phyloP scores from a whole-genome alignment of 1,140 invertebrate species.

The Saccostrea echinata region DNA sequence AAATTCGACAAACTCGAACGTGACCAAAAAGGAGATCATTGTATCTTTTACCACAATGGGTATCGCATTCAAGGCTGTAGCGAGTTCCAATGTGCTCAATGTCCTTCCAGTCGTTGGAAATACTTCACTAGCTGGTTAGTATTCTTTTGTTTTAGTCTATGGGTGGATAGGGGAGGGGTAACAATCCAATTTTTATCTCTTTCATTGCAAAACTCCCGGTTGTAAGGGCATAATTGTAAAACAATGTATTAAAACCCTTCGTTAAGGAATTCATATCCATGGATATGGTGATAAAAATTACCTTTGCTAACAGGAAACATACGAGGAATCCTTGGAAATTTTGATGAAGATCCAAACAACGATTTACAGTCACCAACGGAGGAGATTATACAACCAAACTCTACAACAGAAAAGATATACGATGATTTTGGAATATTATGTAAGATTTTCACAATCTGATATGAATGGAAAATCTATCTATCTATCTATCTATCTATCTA shows the following conservation, averaged over 20 bases:
- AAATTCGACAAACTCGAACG: background rate
- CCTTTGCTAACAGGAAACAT: conserved; percentile 33
- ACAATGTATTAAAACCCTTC: no score
- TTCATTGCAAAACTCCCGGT: no score
- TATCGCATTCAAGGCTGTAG: conserved; percentile 7
- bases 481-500: no score
- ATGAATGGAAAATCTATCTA: no score
- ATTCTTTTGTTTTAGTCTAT: no score
- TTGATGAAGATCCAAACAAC: conserved; percentile 51
- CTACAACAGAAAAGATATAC: conserved; percentile 47
- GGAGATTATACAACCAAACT: conserved; percentile 43
- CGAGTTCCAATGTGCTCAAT: background rate
- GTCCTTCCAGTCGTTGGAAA: background rate
- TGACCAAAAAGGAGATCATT: conserved; percentile 12
- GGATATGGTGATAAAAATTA: no score
- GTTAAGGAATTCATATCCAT: no score
- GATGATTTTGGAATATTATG: conserved; percentile 52
- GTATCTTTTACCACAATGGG: background rate
- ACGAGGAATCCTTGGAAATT: conserved; percentile 52
- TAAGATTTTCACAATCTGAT: conserved; percentile 8
- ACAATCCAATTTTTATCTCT: no score
- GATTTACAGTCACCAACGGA: conserved; percentile 40
- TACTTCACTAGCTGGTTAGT: conserved; percentile 18
- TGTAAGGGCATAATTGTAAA: no score
- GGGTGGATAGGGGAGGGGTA: no score